Base-by-base conservation (phyloP, 2,888 invertebrate genomes). In the Drosophila diplacantha region DNA sequence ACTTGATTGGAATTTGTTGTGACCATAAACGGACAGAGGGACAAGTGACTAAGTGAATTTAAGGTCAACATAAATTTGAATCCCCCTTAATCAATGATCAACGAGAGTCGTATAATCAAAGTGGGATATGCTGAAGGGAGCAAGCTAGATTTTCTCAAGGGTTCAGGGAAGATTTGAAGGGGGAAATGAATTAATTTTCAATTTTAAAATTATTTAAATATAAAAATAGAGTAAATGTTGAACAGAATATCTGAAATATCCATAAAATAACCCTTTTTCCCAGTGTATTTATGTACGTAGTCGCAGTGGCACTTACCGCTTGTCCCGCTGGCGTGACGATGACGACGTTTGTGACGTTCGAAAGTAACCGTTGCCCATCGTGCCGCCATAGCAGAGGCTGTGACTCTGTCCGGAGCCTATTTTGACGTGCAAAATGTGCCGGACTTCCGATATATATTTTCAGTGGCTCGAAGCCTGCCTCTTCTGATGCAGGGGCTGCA, bases 351-450 rank as follows among this genome's bases (percentile, higher is more conserved):
- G 88, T 85, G 89, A 87, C 75, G 86, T 87, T 89, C 90, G 89
- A 88, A 86, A 86, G 77, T 86, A 85, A 86, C 89, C 85, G 80
- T 87, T 84, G 79, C 87, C 87, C 90, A 89, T 85, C 84, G 87
- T 87, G 74, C 89, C 89, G 86, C 89, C 88, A 86, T 89, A 88
- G 86, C 89, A 88, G 72, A 88, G 86, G 75, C 88, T 89, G 80
- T 87, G 87, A 87, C 91, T 91, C 75, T 90, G 90, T 86, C 89
- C 89, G 74, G 90, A 89, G 87, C 91, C 91, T 91, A 91, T 91
- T 88, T 90, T 91, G 88, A 86, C 82, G 79, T 69, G 73, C 83
- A 79, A 83, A 81, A 83, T 83, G 74, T 71, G 71, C 75, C 75
- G 81, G 73, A 75, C 69, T 61, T 66, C n/a, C 18, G 47, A 67